phyloP scores from a whole-genome alignment of 2,113 vertebrate genomes.

The Peromyscus polionotus region DNA sequence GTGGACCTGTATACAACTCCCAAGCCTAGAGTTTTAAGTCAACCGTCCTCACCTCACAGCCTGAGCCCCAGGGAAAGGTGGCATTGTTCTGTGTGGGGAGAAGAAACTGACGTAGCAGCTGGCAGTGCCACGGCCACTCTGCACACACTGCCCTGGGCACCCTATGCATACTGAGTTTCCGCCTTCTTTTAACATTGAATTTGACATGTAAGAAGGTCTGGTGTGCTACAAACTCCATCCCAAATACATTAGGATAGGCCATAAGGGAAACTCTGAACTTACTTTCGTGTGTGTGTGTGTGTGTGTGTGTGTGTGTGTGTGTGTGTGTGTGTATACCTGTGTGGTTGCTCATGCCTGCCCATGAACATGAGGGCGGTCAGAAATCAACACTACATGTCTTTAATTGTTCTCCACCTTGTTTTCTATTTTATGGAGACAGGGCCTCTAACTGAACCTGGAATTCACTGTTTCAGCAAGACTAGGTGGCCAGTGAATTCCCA shows the following conservation, averaged over 20 bases:
- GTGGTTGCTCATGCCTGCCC: background rate
- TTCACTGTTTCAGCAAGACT: background rate
- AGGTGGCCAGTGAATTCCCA: background rate
- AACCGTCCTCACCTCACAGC: background rate
- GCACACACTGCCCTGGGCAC: background rate
- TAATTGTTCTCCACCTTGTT: background rate
- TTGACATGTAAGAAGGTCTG: background rate
- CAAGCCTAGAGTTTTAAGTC: background rate
- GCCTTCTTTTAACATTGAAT: background rate
- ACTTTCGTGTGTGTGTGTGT: background rate
- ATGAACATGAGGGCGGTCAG: background rate
- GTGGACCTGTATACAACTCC: background rate
- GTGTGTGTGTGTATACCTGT: background rate
- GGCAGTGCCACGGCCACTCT: background rate
- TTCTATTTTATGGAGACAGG: background rate
- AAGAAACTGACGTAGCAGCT: background rate
- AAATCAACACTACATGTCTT: background rate
- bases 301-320: background rate
- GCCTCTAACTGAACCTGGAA: background rate
- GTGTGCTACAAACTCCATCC: background rate
- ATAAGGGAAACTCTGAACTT: background rate
- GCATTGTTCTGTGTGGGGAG: accelerated
- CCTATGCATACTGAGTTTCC: accelerated
- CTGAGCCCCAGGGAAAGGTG: background rate
- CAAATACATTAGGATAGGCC: background rate